Percentiles rank a stretch among this genome's conserved stretches.
Evolutionary conservation across 92 coral and sea anemone species (phyloP).

Genomic region (Actinostola sp.): DNA sequence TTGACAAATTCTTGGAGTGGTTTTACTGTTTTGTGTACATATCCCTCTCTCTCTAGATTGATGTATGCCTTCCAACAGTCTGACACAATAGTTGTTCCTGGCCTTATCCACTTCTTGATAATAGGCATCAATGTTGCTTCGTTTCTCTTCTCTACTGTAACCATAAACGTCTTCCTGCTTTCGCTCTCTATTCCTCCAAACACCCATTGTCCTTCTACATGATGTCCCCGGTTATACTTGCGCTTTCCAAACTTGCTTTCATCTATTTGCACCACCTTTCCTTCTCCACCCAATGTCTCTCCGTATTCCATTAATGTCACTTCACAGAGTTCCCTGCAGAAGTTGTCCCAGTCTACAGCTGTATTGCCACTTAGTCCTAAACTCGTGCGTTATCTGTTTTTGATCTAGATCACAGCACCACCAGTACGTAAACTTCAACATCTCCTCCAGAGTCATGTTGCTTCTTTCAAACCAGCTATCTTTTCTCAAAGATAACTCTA

Average conservation of each 20-base stretch:
- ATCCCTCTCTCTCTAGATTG: constrained; percentile 1
- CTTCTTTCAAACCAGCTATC: no score
- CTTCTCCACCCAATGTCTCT: constrained; percentile 37
- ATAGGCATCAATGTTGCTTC: constrained; percentile 54
- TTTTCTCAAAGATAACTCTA: no score
- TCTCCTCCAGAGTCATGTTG: no score
- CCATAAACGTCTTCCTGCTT: constrained; percentile 51
- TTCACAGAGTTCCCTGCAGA: constrained; percentile 61
- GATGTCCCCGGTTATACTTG: constrained; percentile 55
- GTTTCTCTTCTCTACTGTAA: constrained; percentile 53
- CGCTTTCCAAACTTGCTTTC: constrained; percentile 32
- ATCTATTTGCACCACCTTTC: constrained; percentile 10
- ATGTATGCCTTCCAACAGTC: no score
- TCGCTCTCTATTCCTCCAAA: constrained; percentile 63
- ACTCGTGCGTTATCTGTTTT: constrained; percentile 7
- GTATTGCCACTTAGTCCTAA: constrained; percentile 37
- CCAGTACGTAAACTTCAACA: constrained; percentile 67
- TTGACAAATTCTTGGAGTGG: background rate
- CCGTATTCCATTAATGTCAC: constrained; percentile 29
- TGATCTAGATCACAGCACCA: constrained; percentile 52
- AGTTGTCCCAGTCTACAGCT: constrained; percentile 64
- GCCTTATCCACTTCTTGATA: constrained; percentile 42
- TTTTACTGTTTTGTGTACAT: background rate
- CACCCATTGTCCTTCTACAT: constrained; percentile 65
- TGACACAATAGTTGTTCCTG: no score